Evolutionary conservation across 2,797 vertebrate genomes (phyloP).

Genomic region (Staurois parvus): DNA sequence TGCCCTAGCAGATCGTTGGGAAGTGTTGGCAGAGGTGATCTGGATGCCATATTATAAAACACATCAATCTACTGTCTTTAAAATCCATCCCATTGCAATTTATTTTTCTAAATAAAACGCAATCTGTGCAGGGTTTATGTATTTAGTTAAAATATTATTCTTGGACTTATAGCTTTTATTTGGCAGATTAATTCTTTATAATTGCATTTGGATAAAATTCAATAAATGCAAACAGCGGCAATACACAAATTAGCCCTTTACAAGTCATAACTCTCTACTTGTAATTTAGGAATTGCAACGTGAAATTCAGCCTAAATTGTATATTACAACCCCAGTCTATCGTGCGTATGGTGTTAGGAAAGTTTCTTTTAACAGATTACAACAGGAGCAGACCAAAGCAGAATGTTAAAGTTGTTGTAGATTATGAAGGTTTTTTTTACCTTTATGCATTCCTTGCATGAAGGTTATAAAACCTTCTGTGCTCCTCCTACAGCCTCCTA

Average conservation of each 20-base stretch:
- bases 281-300: not conserved
- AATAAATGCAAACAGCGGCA: slow-evolving; percentile 37
- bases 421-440: too few species aligned
- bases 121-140: not conserved
- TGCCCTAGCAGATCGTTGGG: not conserved
- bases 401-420: too few species aligned
- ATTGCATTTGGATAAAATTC: slow-evolving; percentile 10
- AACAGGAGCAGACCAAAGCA: too few species aligned
- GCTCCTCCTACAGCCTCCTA: too few species aligned
- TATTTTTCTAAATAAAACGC: not conserved
- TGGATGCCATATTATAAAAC: not conserved
- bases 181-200: slow-evolving; percentile 20
- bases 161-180: slow-evolving; percentile 3
- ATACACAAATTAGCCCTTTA: slow-evolving; percentile 8
- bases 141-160: not conserved
- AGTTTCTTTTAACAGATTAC: too few species aligned
- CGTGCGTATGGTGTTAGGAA: not conserved
- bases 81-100: not conserved
- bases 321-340: not conserved
- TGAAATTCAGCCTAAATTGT: slow-evolving; percentile 21
- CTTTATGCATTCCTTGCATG: too few species aligned
- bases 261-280: not conserved
- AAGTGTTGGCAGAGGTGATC: not conserved
- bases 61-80: not conserved
- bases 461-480: too few species aligned